phyloP scores from a whole-genome alignment of 2,888 invertebrate genomes.

The Tenthredo notha region DNA sequence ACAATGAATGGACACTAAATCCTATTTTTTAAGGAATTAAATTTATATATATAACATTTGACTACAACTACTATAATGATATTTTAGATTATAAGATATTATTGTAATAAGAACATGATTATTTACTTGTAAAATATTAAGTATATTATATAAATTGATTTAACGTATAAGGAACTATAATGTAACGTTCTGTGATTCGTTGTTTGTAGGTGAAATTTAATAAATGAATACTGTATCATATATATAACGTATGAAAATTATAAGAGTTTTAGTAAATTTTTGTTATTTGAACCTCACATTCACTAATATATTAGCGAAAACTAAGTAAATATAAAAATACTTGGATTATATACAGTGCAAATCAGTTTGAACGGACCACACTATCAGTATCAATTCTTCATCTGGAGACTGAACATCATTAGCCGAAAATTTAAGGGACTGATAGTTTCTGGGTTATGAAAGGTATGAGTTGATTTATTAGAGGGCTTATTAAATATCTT shows the following conservation, averaged over 20 bases:
- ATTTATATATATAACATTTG: conserved; percentile 75
- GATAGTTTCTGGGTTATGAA: neutral
- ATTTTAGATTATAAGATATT: conserved; percentile 76
- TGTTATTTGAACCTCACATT: neutral
- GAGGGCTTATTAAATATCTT: neutral
- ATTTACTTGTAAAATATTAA: conserved; percentile 77
- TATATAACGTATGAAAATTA: conserved; percentile 9
- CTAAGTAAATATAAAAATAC: too few species aligned
- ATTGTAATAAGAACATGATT: conserved; percentile 76
- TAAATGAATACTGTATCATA: conserved; percentile 77
- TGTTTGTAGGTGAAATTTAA: conserved; percentile 79
- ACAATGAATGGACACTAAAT: conserved; percentile 72
- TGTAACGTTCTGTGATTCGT: conserved; percentile 79
- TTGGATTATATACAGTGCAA: neutral
- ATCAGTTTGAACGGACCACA: too few species aligned
- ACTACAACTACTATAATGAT: conserved; percentile 73
- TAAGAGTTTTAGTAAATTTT: neutral
- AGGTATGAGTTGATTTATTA: neutral
- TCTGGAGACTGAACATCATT: neutral
- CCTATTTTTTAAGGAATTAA: conserved; percentile 77
- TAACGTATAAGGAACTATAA: conserved; percentile 78
- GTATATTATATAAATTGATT: conserved; percentile 64
- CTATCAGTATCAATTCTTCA: neutral
- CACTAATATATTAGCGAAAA: neutral
- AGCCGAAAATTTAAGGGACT: neutral